phyloP scores from a whole-genome alignment of 2,797 vertebrate species.

The Heteromormyrus szaboi region DNA sequence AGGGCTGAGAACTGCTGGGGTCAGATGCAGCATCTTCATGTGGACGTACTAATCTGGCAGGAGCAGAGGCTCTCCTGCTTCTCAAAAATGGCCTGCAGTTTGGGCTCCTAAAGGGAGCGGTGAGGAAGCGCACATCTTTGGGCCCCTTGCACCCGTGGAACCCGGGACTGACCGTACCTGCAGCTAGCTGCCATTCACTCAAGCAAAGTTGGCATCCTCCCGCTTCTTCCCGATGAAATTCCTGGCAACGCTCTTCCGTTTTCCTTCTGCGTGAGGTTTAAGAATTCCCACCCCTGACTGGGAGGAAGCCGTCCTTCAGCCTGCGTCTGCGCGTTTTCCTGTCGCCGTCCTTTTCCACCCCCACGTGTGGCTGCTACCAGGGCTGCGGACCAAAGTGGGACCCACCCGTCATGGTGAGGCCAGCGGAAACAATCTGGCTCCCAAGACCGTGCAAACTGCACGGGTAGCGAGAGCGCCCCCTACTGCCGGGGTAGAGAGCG shows the following conservation, averaged over 20 bases:
- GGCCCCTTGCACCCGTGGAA: neutral
- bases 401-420: neutral
- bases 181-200: neutral
- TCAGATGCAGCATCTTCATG: neutral
- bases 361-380: constrained; percentile 4
- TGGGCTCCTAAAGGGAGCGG: neutral
- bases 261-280: constrained; percentile 16
- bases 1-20: neutral
- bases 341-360: neutral
- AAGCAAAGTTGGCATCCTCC: constrained; percentile 12
- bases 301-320: constrained; percentile 38
- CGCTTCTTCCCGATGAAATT: neutral
- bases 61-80: neutral
- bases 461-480: neutral
- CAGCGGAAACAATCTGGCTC: neutral
- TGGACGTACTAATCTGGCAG: neutral
- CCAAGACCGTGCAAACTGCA: neutral
- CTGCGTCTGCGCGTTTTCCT: constrained; percentile 8
- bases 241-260: neutral
- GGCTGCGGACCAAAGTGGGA: neutral
- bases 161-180: constrained; percentile 38
- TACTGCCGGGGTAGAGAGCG: neutral
- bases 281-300: constrained; percentile 39
- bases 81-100: neutral
- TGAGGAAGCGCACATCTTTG: neutral